Percentiles rank a stretch among this genome's conserved stretches.
phyloP scores from a whole-genome alignment of 2,888 invertebrate genomes.

The Camptogramma bilineatum region DNA sequence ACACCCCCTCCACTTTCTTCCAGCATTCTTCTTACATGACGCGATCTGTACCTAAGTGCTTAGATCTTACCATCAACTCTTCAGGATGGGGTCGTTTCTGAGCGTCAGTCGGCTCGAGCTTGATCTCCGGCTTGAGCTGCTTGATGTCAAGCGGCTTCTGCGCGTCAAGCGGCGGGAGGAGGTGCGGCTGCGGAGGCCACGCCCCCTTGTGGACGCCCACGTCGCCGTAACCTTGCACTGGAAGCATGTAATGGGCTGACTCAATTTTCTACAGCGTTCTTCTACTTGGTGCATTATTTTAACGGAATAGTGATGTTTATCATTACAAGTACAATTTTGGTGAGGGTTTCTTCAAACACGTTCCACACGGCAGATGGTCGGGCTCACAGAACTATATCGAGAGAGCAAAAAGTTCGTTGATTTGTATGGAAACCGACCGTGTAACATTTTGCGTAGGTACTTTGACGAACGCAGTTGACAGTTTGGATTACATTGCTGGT shows the following conservation, averaged over 20 bases:
- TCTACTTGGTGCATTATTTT: constrained; percentile 5
- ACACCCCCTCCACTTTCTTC: no score
- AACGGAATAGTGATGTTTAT: background rate
- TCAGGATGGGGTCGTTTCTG: constrained; percentile 78
- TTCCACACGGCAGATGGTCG: no score
- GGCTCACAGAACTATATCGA: no score
- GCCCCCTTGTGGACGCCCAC: constrained; percentile 75
- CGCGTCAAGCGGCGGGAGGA: constrained; percentile 72
- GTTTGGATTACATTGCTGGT: no score
- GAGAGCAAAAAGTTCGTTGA: no score
- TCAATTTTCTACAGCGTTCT: constrained; percentile 30
- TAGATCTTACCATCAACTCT: constrained; percentile 73
- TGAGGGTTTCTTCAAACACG: no score
- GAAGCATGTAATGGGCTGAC: constrained; percentile 27
- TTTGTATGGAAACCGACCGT: no score
- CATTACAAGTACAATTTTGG: no score
- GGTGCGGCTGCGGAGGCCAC: constrained; percentile 78
- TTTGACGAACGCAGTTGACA: no score
- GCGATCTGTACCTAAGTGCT: no score
- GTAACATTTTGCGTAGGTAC: no score
- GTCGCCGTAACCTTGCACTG: constrained; percentile 78
- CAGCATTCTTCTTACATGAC: no score
- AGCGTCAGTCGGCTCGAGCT: constrained; percentile 74
- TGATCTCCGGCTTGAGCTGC: constrained; percentile 79
- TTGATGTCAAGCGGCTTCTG: constrained; percentile 77